A percentile compares a stretch with the other conserved stretches of the same genome.
Conservation (phyloP, 1,140 invertebrate species). For the Drosophila pandora region DNA sequence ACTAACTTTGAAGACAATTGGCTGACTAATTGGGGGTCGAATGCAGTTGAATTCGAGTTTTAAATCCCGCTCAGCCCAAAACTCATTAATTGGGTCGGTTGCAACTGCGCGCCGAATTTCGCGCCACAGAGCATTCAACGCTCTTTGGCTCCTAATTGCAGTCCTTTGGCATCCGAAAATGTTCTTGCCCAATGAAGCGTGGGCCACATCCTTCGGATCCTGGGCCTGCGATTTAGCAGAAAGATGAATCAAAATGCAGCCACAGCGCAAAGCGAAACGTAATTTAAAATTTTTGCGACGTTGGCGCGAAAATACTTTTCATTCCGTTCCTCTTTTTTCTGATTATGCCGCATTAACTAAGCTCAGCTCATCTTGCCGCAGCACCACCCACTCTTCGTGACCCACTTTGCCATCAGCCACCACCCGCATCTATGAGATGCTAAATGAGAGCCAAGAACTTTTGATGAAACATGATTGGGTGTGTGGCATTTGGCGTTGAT, state of each 20-base stretch:
- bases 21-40: conserved; percentile 13
- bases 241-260: conserved; percentile 37
- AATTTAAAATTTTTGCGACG: conserved; percentile 68
- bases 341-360: conserved; percentile 41
- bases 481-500: conserved; percentile 36
- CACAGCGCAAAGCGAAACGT: conserved; percentile 53
- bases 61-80: conserved; percentile 13
- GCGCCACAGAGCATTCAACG: conserved; percentile 15
- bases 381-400: neutral
- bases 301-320: conserved; percentile 42
- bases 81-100: conserved; percentile 59
- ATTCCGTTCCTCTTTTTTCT: neutral
- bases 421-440: conserved; percentile 25
- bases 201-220: conserved; percentile 12
- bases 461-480: conserved; percentile 38
- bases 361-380: conserved; percentile 31
- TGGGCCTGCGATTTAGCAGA: conserved; percentile 1
- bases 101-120: conserved; percentile 63
- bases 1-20: neutral
- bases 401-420: neutral
- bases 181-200: conserved; percentile 62
- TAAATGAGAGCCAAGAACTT: conserved; percentile 17
- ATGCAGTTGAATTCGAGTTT: conserved; percentile 25
- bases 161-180: conserved; percentile 50
- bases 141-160: conserved; percentile 65